Percentiles rank a stretch among this genome's conserved stretches.
These are phyloP conservation scores for Motacilla alba DNA, from an alignment of 2,113 vertebrate species.

Conservation along the genomic window DNA sequence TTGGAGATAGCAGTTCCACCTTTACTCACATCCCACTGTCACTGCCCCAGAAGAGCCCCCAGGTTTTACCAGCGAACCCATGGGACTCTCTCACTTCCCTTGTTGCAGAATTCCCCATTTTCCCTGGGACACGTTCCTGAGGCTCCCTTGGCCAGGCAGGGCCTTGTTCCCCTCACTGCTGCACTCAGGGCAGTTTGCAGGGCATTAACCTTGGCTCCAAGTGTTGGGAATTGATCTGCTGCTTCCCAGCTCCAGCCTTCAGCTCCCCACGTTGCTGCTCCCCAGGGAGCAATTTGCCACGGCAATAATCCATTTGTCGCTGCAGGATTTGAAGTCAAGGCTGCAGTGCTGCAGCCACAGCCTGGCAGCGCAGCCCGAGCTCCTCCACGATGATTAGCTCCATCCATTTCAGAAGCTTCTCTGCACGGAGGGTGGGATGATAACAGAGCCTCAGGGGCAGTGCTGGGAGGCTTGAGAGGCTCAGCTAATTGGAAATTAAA, in stretches of 20 bases:
- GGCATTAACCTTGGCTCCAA: conserved; percentile 12
- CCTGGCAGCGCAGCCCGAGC: not conserved
- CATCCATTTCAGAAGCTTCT: conserved; percentile 43
- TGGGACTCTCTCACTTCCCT: rapidly evolving
- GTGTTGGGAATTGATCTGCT: not conserved
- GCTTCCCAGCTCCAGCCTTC: not conserved
- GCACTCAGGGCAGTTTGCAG: not conserved
- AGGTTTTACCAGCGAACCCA: not conserved
- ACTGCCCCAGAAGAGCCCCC: not conserved
- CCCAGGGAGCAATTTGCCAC: conserved; percentile 31
- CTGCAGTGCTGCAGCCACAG: not conserved
- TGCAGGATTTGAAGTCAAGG: conserved; percentile 4
- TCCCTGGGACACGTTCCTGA: not conserved
- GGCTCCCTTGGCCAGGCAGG: not conserved
- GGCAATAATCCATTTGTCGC: conserved; percentile 53
- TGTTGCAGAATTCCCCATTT: not conserved
- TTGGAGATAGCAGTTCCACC: rapidly evolving
- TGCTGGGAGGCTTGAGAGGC: not conserved
- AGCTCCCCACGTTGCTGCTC: conserved; percentile 1
- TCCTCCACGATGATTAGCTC: conserved; percentile 16
- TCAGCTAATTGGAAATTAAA: conserved; percentile 61
- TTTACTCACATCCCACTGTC: not conserved
- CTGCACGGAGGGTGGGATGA: not conserved
- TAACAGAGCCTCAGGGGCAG: conserved; percentile 31
- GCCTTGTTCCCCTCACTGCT: not conserved